Conservation (phyloP, 2,113 vertebrate genomes). For the Chlamydotis undulata region DNA sequence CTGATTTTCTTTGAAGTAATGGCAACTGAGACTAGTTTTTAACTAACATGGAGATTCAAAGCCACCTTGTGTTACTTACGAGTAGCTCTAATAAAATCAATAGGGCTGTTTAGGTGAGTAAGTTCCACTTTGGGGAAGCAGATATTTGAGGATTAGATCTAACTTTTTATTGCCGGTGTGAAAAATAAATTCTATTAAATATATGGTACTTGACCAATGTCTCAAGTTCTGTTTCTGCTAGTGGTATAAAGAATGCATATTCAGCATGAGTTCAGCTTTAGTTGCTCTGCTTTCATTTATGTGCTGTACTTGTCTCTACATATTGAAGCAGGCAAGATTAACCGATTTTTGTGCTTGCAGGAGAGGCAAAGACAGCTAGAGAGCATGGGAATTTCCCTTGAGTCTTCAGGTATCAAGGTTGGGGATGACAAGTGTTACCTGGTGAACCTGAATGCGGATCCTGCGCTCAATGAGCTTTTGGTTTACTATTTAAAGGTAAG, state of each 20-base stretch:
- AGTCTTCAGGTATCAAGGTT: slow-evolving; percentile 98
- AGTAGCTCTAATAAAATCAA: not conserved
- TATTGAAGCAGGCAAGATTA: not conserved
- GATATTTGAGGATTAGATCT: not conserved
- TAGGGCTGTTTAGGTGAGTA: not conserved
- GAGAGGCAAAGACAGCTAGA: slow-evolving; percentile 96
- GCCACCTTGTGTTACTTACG: not conserved
- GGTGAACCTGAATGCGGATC: slow-evolving; percentile 97
- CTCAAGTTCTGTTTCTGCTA: not conserved
- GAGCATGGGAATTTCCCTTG: slow-evolving; percentile 98
- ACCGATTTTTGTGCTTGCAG: slow-evolving; percentile 70
- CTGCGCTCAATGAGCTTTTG: slow-evolving; percentile 94
- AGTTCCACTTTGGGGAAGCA: not conserved
- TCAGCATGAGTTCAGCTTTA: not conserved
- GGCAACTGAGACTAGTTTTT: not conserved
- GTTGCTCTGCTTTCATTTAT: not conserved
- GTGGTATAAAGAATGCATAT: too few species aligned
- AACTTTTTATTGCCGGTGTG: not conserved
- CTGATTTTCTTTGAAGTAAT: not conserved
- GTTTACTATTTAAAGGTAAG: slow-evolving; percentile 97
- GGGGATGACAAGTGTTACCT: slow-evolving; percentile 97
- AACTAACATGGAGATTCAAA: not conserved
- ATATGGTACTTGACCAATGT: not conserved
- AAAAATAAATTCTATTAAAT: not conserved
- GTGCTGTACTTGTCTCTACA: not conserved